Evolutionary conservation across 1,140 invertebrate species (phyloP).

Genomic region (Drosophila mauritiana): DNA sequence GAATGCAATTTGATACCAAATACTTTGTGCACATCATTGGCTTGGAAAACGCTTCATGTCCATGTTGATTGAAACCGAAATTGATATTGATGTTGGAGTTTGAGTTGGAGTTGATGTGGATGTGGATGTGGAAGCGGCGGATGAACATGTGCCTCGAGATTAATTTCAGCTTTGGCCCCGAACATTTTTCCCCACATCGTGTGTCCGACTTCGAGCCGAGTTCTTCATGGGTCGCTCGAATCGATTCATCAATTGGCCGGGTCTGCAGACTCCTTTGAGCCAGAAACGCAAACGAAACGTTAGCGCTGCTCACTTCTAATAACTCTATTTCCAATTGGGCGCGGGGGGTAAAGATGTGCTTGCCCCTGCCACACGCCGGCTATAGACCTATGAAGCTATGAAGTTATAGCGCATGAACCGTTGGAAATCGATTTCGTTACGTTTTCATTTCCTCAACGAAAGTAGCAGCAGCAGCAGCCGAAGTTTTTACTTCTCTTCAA

Average conservation of each 20-base stretch:
- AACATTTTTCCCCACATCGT: conserved; percentile 25
- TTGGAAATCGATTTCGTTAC: conserved; percentile 80
- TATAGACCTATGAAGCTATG: conserved; percentile 11
- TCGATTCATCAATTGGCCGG: conserved; percentile 55
- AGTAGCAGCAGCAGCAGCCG: conserved; percentile 47
- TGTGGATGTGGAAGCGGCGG: conserved; percentile 10
- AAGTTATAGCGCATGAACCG: conserved; percentile 54
- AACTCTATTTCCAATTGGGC: conserved; percentile 66
- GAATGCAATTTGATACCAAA: conserved; percentile 54
- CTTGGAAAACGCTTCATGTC: conserved; percentile 40
- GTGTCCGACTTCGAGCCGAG: conserved; percentile 31
- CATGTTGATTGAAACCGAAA: conserved; percentile 66
- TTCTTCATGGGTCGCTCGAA: conserved; percentile 41
- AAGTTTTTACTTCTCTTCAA: conserved; percentile 25
- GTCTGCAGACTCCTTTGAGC: conserved; percentile 33
- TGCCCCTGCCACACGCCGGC: conserved; percentile 66
- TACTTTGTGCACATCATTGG: conserved; percentile 67
- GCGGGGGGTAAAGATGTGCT: conserved; percentile 27
- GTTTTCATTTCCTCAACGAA: conserved; percentile 80
- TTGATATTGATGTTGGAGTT: conserved; percentile 60
- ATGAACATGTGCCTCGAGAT: conserved; percentile 48
- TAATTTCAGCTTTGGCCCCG: conserved; percentile 50
- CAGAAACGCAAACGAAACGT: conserved; percentile 53
- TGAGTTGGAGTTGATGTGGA: conserved; percentile 12
- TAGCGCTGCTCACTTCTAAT: conserved; percentile 64